A percentile compares a stretch with the other conserved stretches of the same genome.
phyloP scores from a whole-genome alignment of 1,140 invertebrate genomes.

The Nephila pilipes region DNA sequence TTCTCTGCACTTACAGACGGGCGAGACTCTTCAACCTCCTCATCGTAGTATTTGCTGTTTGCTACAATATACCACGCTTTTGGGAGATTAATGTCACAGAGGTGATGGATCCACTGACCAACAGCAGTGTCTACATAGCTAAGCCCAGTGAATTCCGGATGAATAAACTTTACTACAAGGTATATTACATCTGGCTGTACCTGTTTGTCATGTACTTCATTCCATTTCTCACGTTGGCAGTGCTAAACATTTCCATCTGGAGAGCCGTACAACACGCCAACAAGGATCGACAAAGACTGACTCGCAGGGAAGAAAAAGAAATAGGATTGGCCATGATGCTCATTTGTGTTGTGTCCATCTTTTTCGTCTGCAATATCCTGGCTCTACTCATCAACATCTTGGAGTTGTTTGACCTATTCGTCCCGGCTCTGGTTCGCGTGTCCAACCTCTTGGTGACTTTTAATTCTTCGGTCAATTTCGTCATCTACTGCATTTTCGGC shows the following conservation, averaged over 20 bases:
- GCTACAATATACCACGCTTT: constrained; percentile 93
- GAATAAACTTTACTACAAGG: constrained; percentile 88
- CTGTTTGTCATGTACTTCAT: constrained; percentile 85
- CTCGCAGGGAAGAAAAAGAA: constrained; percentile 90
- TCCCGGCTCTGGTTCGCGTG: constrained; percentile 63
- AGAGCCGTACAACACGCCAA: constrained; percentile 86
- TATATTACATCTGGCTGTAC: constrained; percentile 85
- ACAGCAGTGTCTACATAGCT: constrained; percentile 83
- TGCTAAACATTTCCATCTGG: constrained; percentile 95
- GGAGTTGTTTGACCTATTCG: constrained; percentile 83
- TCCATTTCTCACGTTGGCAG: constrained; percentile 91
- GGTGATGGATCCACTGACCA: constrained; percentile 45
- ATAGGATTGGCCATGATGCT: constrained; percentile 97
- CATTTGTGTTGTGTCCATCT: constrained; percentile 95
- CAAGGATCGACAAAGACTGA: constrained; percentile 88
- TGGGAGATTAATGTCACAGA: constrained; percentile 81
- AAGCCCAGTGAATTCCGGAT: constrained; percentile 86
- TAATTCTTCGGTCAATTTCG: constrained; percentile 98
- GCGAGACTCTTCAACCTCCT: constrained; percentile 91
- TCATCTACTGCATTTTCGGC: constrained; percentile 98
- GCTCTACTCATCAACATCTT: constrained; percentile 94
- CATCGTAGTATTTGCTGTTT: constrained; percentile 89
- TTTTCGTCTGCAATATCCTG: constrained; percentile 93
- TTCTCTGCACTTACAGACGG: constrained; percentile 94
- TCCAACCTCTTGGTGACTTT: constrained; percentile 94